A percentile compares a stretch with the other conserved stretches of the same genome.
These are phyloP conservation scores for Himalopsyche phryganea DNA, from an alignment of 1,140 invertebrate genomes.

Conservation along the genomic window DNA sequence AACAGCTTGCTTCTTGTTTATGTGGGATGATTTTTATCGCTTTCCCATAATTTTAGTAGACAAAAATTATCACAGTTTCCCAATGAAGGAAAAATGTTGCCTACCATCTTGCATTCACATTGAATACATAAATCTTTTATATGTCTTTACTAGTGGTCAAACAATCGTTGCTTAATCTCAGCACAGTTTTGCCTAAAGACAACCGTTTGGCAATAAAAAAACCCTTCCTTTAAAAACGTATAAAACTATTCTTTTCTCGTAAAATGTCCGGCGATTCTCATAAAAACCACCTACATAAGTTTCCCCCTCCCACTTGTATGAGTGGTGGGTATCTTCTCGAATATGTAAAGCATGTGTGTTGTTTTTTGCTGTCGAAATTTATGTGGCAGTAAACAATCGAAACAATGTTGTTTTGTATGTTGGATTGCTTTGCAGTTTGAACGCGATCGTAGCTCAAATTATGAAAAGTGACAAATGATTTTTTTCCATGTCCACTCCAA, in stretches of 20 bases:
- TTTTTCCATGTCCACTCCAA: no score
- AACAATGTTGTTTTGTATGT: slow-evolving; percentile 26
- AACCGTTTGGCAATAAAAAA: not conserved
- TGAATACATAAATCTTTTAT: no score
- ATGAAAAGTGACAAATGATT: no score
- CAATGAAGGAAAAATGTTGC: no score
- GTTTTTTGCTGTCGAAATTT: slow-evolving; percentile 15
- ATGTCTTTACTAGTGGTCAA: no score
- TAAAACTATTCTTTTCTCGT: slow-evolving; percentile 6
- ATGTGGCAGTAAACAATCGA: slow-evolving; percentile 27
- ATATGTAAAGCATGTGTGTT: slow-evolving; percentile 14
- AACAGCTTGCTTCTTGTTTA: no score
- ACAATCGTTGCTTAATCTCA: not conserved
- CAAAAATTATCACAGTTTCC: no score
- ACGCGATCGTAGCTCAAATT: not conserved
- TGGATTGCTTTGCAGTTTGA: slow-evolving; percentile 12
- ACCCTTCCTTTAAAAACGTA: not conserved
- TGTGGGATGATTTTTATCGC: no score
- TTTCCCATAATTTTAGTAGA: no score
- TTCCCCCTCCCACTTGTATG: not conserved
- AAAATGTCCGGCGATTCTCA: slow-evolving; percentile 3
- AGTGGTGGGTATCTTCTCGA: not conserved
- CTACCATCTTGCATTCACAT: no score
- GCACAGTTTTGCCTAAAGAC: not conserved
- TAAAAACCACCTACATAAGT: slow-evolving; percentile 2